phyloP scores from a whole-genome alignment of 2,113 vertebrate genomes.

The Rhinolophus ferrumequinum region DNA sequence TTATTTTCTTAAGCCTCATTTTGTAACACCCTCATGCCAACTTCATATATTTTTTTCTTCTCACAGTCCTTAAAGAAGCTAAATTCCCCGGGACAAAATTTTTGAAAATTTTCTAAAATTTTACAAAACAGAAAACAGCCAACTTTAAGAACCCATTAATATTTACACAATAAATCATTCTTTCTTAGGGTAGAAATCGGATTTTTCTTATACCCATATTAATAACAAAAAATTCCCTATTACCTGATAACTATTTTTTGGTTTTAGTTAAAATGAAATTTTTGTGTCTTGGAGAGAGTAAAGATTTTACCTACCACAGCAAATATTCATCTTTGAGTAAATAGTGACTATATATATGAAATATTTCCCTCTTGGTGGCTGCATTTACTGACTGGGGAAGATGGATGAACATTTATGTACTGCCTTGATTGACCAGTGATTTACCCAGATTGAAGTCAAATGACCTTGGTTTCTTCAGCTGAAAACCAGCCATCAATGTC shows the following conservation, averaged over 20 bases:
- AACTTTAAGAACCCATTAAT: background rate
- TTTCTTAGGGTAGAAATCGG: background rate
- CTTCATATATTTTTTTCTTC: background rate
- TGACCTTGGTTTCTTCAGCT: slow-evolving; percentile 22
- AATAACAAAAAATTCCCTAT: background rate
- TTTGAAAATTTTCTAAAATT: background rate
- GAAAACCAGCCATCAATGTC: background rate
- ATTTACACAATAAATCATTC: background rate
- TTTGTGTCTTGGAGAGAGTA: background rate
- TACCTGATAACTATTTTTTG: background rate
- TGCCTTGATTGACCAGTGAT: slow-evolving; percentile 35
- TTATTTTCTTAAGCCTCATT: background rate
- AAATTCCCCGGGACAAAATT: background rate
- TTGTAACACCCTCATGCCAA: background rate
- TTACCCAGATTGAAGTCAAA: slow-evolving; percentile 55
- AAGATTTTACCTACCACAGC: background rate
- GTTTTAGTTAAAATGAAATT: background rate
- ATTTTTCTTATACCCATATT: background rate
- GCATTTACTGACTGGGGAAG: background rate
- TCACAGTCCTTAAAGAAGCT: background rate
- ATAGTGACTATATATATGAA: background rate
- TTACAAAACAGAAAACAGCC: background rate
- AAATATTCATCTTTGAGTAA: slow-evolving; percentile 27
- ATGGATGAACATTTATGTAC: slow-evolving; percentile 18
- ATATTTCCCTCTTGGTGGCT: background rate